Base-by-base conservation (phyloP, 2,113 vertebrate species). In the Heptranchias perlo region DNA sequence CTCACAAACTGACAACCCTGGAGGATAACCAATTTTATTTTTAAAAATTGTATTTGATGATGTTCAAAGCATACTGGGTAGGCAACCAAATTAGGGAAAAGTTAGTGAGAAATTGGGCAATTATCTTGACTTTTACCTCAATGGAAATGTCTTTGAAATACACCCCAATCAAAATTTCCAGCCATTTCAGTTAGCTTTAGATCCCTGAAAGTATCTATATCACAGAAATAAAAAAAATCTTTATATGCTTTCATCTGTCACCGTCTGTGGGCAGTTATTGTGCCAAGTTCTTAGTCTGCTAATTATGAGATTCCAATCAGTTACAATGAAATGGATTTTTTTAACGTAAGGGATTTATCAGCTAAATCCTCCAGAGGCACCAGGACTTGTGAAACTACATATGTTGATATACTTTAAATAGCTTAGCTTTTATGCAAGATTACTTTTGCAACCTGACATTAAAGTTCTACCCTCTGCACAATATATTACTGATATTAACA, bases 241-340 rank as follows among this genome's bases (percentile, higher is more conserved):
- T 82, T 82, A n/a, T 13, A n/a, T 92, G 54, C 61, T 92, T 92
- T 35, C 31, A 35, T 61, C 52, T n/a, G 61, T 92, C 87, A 92
- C 31, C 87, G 61, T 92, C 87, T 92, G 87, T 92, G 52, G 52
- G 54, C 13, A 31, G 31, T n/a, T 92, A 61, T 61, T 91, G 52
- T 58, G 89, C 89, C 89, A 92, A 61, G 58, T 61, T 61, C 54
- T 61, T 93, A 62, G 89, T 62, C 89, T 64, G n/a, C 58, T 93
- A 39, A 93, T 39, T 58, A n/a, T 10, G 58, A 39, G 35, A 64
- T 64, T 93, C 89, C 89, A 93, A 21, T 93, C 58, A 64, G 23
- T 5, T 23, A 6, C 89, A 93, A 62, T 93, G 58, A 93, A 93
- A 93, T 93, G 61, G n/a, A 93, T 93, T 35, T 39, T 93, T 93